These are phyloP conservation scores for Chironomus tentans DNA, from an alignment of 2,888 invertebrate species.

Conservation along the genomic window DNA sequence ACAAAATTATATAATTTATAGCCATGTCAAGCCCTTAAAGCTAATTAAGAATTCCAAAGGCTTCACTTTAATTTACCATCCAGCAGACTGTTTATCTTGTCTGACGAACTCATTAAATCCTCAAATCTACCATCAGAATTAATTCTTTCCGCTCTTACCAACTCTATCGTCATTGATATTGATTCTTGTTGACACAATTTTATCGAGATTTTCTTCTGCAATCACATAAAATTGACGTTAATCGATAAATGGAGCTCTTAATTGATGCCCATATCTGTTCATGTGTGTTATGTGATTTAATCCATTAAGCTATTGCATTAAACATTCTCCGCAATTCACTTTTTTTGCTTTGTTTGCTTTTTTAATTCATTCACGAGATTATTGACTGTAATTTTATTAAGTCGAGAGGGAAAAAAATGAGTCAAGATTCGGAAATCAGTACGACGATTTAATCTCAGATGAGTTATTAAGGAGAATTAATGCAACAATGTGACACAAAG, in stretches of 20 bases:
- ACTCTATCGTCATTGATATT: not conserved
- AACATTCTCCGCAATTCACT: not conserved
- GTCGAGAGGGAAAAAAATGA: not conserved
- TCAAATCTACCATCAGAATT: not conserved
- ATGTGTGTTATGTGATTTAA: not conserved
- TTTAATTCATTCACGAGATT: no score
- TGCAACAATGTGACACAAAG: not conserved
- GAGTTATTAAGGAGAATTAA: not conserved
- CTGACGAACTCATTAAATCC: not conserved
- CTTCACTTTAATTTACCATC: no score
- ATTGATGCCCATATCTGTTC: slow-evolving; percentile 10
- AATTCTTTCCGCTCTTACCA: not conserved
- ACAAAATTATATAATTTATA: no score
- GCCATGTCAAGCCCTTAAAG: not conserved
- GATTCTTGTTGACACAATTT: slow-evolving; percentile 17
- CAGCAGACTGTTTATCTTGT: no score
- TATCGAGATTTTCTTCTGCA: not conserved
- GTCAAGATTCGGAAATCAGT: no score
- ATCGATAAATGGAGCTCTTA: slow-evolving; percentile 5
- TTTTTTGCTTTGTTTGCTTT: not conserved
- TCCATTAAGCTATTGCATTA: not conserved
- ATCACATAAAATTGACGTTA: not conserved
- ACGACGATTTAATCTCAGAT: not conserved
- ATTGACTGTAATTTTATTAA: no score
- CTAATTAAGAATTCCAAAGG: not conserved